Conservation (phyloP, 2,888 invertebrate species). For the Ennomos quercinarius region DNA sequence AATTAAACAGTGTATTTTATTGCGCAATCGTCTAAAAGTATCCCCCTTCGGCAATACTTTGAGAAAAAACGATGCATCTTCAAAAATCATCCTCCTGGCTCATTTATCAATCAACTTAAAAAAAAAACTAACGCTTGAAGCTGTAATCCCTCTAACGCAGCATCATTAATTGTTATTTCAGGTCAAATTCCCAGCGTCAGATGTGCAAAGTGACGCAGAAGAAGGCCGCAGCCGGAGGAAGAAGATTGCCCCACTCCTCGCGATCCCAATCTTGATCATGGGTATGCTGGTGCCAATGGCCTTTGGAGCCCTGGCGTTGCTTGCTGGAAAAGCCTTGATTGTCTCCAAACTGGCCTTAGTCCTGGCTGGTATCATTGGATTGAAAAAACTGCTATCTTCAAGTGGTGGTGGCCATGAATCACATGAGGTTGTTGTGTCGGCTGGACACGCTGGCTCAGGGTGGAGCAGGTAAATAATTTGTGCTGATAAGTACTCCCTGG, state of each 20-base stretch:
- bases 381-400: slow-evolving; percentile 92
- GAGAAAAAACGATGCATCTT: too few species aligned
- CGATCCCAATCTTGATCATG: slow-evolving; percentile 92
- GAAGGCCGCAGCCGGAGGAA: slow-evolving; percentile 90
- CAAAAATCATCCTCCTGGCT: too few species aligned
- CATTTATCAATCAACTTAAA: too few species aligned
- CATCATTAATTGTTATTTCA: slow-evolving; percentile 57
- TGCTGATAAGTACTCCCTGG: too few species aligned
- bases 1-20: too few species aligned
- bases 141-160: too few species aligned
- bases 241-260: slow-evolving; percentile 89
- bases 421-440: slow-evolving; percentile 90
- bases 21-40: too few species aligned
- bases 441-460: slow-evolving; percentile 88
- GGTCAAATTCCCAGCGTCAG: slow-evolving; percentile 91
- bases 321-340: slow-evolving; percentile 94
- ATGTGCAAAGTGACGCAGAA: slow-evolving; percentile 87
- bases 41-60: too few species aligned
- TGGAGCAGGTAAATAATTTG: slow-evolving; percentile 86
- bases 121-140: too few species aligned
- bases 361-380: slow-evolving; percentile 92
- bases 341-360: slow-evolving; percentile 93
- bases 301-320: slow-evolving; percentile 91
- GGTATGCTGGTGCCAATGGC: slow-evolving; percentile 93
- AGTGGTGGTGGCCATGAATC: slow-evolving; percentile 87